Conservation (phyloP, 2,113 vertebrate species). For the Capreolus pygargus region DNA sequence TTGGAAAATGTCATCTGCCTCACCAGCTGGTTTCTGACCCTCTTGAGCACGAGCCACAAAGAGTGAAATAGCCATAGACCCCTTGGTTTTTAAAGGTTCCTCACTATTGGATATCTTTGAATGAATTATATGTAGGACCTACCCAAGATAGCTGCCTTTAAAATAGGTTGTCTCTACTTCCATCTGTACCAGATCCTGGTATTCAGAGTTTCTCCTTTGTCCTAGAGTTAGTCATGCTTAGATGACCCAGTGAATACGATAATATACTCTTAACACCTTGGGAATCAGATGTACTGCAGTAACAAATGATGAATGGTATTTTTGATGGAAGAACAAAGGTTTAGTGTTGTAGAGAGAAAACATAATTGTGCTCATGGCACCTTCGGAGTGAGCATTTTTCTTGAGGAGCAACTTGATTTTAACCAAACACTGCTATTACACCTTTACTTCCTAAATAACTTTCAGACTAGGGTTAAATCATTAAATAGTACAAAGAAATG, state of each 20-base stretch:
- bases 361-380: neutral
- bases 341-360: neutral
- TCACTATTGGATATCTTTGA: neutral
- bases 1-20: neutral
- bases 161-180: neutral
- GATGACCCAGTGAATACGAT: neutral
- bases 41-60: neutral
- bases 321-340: neutral
- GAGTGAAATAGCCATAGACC: neutral
- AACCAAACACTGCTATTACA: neutral
- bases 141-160: neutral
- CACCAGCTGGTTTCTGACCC: neutral
- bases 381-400: neutral
- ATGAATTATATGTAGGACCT: neutral
- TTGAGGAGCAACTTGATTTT: neutral
- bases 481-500: conserved; percentile 3
- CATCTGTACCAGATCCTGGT: neutral
- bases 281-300: neutral
- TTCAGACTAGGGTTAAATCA: conserved; percentile 14
- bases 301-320: neutral
- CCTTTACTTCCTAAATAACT: conserved; percentile 9
- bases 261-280: neutral
- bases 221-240: neutral
- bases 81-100: neutral
- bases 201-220: neutral